Conservation (phyloP, 2,797 vertebrate species). For the Macrochelys suwanniensis region DNA sequence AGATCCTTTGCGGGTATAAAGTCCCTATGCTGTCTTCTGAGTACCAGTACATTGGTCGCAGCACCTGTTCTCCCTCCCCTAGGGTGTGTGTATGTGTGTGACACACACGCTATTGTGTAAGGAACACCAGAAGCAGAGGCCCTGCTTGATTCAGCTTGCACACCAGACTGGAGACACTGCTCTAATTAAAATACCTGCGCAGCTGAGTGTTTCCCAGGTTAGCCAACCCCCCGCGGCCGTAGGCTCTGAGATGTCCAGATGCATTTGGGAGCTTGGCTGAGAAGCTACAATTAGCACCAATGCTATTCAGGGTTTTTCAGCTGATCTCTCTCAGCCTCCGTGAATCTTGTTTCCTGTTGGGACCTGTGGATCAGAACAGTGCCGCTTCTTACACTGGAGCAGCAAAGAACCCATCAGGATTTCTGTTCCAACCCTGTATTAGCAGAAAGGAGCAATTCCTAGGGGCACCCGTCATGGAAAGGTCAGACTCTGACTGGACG, state of each 20-base stretch:
- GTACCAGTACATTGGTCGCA: not conserved
- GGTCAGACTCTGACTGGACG: too few relatives aligned
- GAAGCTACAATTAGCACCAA: not conserved
- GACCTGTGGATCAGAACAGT: not conserved
- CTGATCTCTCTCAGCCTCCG: not conserved
- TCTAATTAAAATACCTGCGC: conserved; percentile 15
- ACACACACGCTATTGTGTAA: not conserved
- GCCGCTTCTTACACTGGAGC: not conserved
- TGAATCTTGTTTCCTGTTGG: not conserved
- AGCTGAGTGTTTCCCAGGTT: not conserved
- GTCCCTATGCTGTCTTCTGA: not conserved
- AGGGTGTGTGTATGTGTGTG: too few relatives aligned
- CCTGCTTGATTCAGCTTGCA: conserved; percentile 41
- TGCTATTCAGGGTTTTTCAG: not conserved
- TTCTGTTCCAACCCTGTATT: not conserved
- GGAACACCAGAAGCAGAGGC: not conserved
- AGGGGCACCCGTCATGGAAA: too few relatives aligned
- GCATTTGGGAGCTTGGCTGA: not conserved
- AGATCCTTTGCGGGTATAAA: too few relatives aligned
- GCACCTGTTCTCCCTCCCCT: not conserved
- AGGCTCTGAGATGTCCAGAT: not conserved
- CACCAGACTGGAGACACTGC: not conserved
- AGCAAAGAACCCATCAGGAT: not conserved
- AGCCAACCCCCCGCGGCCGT: not conserved
- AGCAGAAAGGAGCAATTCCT: not conserved